Conservation (phyloP, 2,888 invertebrate genomes). For the Linyphia triangularis region DNA sequence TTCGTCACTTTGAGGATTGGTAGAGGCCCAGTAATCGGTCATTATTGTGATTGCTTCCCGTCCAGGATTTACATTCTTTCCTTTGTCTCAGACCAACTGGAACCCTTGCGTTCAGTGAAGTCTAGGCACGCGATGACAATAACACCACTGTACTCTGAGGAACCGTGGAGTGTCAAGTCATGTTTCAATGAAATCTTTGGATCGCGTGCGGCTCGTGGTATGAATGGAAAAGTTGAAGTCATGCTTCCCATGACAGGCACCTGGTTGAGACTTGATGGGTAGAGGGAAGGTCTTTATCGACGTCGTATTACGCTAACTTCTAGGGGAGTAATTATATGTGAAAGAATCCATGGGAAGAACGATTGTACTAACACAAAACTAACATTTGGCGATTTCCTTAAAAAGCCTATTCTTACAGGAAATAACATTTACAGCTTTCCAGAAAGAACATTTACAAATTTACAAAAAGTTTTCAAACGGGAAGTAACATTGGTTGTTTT, state of each 20-base stretch:
- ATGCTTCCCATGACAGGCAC: conserved; percentile 57
- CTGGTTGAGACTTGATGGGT: conserved; percentile 44
- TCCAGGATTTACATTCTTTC: conserved; percentile 60
- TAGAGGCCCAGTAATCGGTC: conserved; percentile 39
- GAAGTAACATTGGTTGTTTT: no score
- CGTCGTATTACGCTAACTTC: conserved; percentile 41
- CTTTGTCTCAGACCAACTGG: conserved; percentile 61
- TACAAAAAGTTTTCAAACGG: no score
- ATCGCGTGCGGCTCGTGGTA: conserved; percentile 50
- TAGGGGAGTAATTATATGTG: conserved; percentile 48
- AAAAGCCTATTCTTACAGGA: no score
- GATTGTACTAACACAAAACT: no score
- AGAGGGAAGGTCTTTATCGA: conserved; percentile 30
- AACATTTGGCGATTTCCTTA: no score
- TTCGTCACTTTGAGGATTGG: conserved; percentile 56
- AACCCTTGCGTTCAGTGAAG: conserved; percentile 43
- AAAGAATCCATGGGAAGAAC: background rate
- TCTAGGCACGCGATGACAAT: conserved; percentile 41
- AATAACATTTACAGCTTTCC: no score
- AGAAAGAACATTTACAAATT: no score
- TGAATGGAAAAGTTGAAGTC: conserved; percentile 47
- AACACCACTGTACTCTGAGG: conserved; percentile 3
- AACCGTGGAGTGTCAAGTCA: conserved; percentile 32
- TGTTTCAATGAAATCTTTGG: conserved; percentile 47
- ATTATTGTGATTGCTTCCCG: conserved; percentile 62